phyloP scores from a whole-genome alignment of 2,797 vertebrate species.

The Malurus leucopterus region DNA sequence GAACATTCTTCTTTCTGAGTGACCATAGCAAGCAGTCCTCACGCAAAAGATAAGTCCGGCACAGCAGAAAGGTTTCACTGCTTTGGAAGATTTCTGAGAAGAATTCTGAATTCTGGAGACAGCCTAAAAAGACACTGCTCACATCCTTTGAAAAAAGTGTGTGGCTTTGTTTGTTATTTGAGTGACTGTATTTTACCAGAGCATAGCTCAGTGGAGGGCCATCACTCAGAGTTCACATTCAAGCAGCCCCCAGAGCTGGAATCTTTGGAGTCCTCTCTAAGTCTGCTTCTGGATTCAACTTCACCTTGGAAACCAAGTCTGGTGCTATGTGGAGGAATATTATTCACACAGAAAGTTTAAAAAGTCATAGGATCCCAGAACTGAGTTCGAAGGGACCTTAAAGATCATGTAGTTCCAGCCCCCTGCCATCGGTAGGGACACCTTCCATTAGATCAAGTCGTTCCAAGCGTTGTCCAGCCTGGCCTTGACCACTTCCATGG shows the following conservation, averaged over 20 bases:
- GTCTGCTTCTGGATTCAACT: background rate
- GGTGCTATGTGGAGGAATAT: background rate
- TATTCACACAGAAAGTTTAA: background rate
- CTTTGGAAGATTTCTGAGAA: background rate
- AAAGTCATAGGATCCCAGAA: background rate
- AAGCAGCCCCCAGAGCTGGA: background rate
- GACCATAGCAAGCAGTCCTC: background rate
- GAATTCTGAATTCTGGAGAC: background rate
- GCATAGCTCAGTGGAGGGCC: background rate
- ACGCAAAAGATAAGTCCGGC: background rate
- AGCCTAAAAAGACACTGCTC: background rate
- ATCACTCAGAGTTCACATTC: background rate
- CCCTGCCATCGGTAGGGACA: background rate
- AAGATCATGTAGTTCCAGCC: background rate
- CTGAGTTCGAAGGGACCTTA: background rate
- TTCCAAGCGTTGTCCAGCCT: background rate
- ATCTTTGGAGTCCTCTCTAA: background rate
- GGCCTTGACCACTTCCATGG: background rate
- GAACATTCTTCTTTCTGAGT: background rate
- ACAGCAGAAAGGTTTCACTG: background rate
- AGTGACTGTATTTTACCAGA: background rate
- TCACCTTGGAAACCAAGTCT: background rate
- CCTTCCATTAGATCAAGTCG: background rate
- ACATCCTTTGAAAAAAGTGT: background rate
- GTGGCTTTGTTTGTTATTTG: background rate